phyloP scores from a whole-genome alignment of 2,113 vertebrate genomes.

The Dissostichus mawsoni region DNA sequence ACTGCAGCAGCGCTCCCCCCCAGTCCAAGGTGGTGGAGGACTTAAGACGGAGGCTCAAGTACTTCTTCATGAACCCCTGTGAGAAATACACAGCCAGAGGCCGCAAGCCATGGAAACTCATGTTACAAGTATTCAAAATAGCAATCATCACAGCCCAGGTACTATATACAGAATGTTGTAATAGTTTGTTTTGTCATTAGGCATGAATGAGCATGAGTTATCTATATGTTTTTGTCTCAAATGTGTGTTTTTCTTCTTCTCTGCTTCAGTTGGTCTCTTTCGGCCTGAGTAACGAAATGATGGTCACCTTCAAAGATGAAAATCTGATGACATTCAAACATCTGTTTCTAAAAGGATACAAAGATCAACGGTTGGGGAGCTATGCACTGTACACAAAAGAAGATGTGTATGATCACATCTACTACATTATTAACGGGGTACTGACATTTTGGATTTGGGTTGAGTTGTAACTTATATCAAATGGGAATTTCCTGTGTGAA shows the following conservation, averaged over 20 bases:
- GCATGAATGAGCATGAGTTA: neutral
- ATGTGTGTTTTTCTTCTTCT: neutral
- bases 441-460: neutral
- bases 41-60: constrained; percentile 92
- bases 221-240: neutral
- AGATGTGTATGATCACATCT: constrained; percentile 90
- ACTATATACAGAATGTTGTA: neutral
- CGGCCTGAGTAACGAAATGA: constrained; percentile 96
- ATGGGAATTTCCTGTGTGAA: neutral
- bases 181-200: neutral
- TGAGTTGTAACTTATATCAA: too few species aligned
- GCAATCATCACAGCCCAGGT: constrained; percentile 93
- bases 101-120: constrained; percentile 95
- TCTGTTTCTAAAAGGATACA: constrained; percentile 92
- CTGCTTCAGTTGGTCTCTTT: constrained; percentile 91
- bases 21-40: constrained; percentile 86
- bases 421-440: constrained; percentile 89
- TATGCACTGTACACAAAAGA: constrained; percentile 90
- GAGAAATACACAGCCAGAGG: constrained; percentile 94
- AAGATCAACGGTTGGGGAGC: constrained; percentile 83
- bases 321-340: constrained; percentile 93
- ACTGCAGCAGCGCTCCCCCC: constrained; percentile 15
- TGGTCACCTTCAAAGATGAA: constrained; percentile 95
- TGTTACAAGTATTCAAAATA: constrained; percentile 93
- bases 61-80: constrained; percentile 98